These are phyloP conservation scores for Xestobium rufovillosum DNA, from an alignment of 2,888 invertebrate genomes.

Conservation along the genomic window DNA sequence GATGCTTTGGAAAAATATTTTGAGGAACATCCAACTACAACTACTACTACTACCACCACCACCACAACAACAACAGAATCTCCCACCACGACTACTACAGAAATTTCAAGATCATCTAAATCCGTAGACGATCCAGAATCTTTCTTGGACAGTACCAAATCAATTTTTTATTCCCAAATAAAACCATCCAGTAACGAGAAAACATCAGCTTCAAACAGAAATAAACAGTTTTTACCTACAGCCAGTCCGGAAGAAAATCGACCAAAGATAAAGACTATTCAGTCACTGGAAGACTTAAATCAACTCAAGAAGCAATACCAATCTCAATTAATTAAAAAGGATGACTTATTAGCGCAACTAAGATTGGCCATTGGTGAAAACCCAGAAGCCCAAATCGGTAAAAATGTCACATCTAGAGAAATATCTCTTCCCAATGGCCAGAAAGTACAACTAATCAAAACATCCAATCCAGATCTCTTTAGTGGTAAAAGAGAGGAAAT, in stretches of 20 bases:
- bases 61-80: constrained; percentile 50
- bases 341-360: constrained; percentile 66
- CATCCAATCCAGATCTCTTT: too few relatives aligned
- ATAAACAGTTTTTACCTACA: constrained; percentile 37
- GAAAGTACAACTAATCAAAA: constrained; percentile 59
- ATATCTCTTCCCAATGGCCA: constrained; percentile 68
- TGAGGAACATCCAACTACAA: constrained; percentile 60
- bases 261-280: constrained; percentile 43
- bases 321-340: constrained; percentile 55
- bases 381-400: constrained; percentile 56
- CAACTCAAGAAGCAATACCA: constrained; percentile 39
- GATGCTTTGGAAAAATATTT: constrained; percentile 61
- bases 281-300: constrained; percentile 38
- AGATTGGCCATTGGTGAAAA: constrained; percentile 66
- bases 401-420: constrained; percentile 66
- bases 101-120: constrained; percentile 17
- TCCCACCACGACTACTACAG: constrained; percentile 31
- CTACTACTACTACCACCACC: constrained; percentile 60
- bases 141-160: background rate
- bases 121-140: background rate
- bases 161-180: constrained; percentile 20
- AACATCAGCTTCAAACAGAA: constrained; percentile 14
- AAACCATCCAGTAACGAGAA: constrained; percentile 27
- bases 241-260: constrained; percentile 47
- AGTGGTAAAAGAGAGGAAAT: constrained; percentile 41